Evolutionary conservation across 2,888 invertebrate genomes (phyloP), one percentile per base, ranked within the genome.

Genomic region (Eulithis prunata): DNA sequence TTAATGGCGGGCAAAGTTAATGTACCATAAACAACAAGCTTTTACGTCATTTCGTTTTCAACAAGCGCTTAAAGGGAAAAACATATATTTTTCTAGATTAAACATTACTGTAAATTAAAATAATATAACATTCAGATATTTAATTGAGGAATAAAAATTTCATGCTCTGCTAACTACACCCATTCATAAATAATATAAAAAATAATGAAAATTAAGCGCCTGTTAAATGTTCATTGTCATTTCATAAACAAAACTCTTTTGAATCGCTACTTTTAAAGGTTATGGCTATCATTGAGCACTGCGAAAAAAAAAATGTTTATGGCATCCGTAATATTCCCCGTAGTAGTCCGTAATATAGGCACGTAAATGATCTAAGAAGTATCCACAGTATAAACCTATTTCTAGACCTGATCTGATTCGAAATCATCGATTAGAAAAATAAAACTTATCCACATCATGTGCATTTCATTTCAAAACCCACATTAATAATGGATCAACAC

Each of bases 21-120:
- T 58, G 66, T 69, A 62, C 66, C 66, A 46, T 66, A 62, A 47
- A 69, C 52, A 64, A 66, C 66, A 58, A 66, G 61, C 45, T 63
- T 67, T 60, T 60, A 41, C 60, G 60, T 57, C 60, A 54, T 32
- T n/a, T 66, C 55, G 38, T 59, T 61, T 57, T 13, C 57, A 64
- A 60, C 57, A 60, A 52, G 52, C n/a, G 21, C 55, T 36, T 53
- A 14, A 52, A 6, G 10, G 8, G 12, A 32, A 6, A 52, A 52
- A 52, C n/a, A 13, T 55, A 11, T 43, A 45, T 36, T 49, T 13
- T 41, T 49, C 21, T 49, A 49, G 21, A 49, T 21, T 49, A 49
- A 49, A 49, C 49, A 49, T 21, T 11, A 21, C 4, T 21, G 11
- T 3, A 14, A 49, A 49, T 49, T 21, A 47, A 14, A 47, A 14